phyloP scores from a whole-genome alignment of 2,797 vertebrate species.

The Neoniphon sammara region DNA sequence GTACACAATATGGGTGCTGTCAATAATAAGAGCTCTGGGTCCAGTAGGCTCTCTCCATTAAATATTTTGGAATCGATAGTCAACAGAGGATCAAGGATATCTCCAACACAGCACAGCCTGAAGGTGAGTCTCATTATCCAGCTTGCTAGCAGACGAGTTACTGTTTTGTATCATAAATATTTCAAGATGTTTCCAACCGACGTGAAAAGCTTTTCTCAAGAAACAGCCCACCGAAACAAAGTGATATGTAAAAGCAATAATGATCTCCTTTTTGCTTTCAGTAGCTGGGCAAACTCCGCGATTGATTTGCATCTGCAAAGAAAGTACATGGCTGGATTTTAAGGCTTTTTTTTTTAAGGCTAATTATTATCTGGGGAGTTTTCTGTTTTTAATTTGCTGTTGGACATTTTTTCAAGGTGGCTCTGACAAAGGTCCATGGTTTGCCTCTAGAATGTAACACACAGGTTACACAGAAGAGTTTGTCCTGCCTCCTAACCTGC shows the following conservation, averaged over 20 bases:
- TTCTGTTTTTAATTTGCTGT: neutral
- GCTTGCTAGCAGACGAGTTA: slow-evolving; percentile 29
- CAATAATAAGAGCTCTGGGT: neutral
- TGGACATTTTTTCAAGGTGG: neutral
- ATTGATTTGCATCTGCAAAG: slow-evolving; percentile 17
- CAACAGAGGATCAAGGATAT: slow-evolving; percentile 22
- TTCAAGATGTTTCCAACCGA: slow-evolving; percentile 31
- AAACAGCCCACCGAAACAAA: slow-evolving; percentile 21
- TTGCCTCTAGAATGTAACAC: neutral
- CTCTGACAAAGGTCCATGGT: neutral
- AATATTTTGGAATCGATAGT: slow-evolving; percentile 37
- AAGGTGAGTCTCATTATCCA: slow-evolving; percentile 40
- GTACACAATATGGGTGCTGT: neutral
- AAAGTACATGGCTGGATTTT: slow-evolving; percentile 5
- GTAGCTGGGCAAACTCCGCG: neutral
- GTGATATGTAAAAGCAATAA: slow-evolving; percentile 13
- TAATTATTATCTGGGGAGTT: neutral
- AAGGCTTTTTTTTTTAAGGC: too few relatives aligned
- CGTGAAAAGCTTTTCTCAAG: neutral
- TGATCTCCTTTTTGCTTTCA: slow-evolving; percentile 8
- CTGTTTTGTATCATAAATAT: slow-evolving; percentile 55
- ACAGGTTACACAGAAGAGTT: neutral
- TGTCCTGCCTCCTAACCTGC: too few relatives aligned
- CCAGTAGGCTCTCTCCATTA: slow-evolving; percentile 5
- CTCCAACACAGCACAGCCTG: slow-evolving; percentile 6